Evolutionary conservation across 2,888 invertebrate genomes (phyloP).

Genomic region (Dasypolia templi): DNA sequence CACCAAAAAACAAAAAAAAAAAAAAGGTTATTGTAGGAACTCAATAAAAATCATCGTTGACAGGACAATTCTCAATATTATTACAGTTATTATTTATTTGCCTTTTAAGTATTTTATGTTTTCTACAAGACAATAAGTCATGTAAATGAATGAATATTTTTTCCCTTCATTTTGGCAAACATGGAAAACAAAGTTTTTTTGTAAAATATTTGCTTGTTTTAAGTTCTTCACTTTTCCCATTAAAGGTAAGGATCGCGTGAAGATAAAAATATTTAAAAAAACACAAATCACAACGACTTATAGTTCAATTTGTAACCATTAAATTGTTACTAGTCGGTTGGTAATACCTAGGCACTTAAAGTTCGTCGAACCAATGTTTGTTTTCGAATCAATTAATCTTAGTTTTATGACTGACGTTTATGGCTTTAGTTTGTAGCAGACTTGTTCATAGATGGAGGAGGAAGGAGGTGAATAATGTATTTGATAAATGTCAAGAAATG

Average conservation of each 20-base stretch:
- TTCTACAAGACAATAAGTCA: conserved; percentile 11
- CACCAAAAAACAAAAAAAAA: too few species aligned
- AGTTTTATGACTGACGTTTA: conserved; percentile 21
- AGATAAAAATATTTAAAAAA: background rate
- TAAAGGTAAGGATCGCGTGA: background rate
- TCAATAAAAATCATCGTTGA: conserved; percentile 9
- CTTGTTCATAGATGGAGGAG: too few species aligned
- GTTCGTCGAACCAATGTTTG: background rate
- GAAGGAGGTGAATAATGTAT: too few species aligned
- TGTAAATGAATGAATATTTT: conserved; percentile 27
- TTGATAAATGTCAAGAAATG: background rate
- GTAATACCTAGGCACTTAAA: background rate
- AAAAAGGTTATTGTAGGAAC: background rate
- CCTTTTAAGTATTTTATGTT: background rate
- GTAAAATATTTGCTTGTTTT: background rate
- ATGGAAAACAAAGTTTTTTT: background rate
- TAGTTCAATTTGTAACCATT: background rate
- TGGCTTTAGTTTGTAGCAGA: background rate
- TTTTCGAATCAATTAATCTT: background rate
- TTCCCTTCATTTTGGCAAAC: background rate
- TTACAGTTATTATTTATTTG: conserved; percentile 11
- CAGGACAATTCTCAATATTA: conserved; percentile 25
- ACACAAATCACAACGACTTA: too few species aligned
- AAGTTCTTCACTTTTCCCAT: background rate
- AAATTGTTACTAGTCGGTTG: background rate